Evolutionary conservation across 2,888 invertebrate species (phyloP).

Genomic region (Scrobipalpa costella): DNA sequence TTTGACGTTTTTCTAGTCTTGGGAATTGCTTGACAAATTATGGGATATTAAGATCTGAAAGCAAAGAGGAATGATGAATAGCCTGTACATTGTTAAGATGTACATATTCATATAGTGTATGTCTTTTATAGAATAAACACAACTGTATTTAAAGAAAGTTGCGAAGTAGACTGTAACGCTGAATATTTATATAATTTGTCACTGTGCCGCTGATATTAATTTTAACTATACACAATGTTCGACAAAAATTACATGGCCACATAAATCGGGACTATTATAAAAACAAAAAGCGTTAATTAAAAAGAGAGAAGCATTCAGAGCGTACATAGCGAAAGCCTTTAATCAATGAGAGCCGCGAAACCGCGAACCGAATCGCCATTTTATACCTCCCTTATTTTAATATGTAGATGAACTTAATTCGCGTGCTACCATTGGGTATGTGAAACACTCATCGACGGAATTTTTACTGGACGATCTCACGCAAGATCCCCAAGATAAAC

Average conservation of each 20-base stretch:
- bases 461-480: slow-evolving; percentile 65
- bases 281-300: slow-evolving; percentile 48
- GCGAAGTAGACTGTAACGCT: slow-evolving; percentile 13
- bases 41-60: too few relatives aligned
- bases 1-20: neutral
- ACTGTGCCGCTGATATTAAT: neutral
- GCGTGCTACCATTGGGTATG: slow-evolving; percentile 49
- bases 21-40: too few relatives aligned
- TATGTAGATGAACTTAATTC: slow-evolving; percentile 60
- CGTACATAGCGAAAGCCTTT: slow-evolving; percentile 54
- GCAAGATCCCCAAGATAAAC: slow-evolving; percentile 66
- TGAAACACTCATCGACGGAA: slow-evolving; percentile 60
- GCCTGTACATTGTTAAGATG: too few relatives aligned
- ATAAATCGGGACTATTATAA: slow-evolving; percentile 21
- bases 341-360: slow-evolving; percentile 54
- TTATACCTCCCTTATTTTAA: slow-evolving; percentile 47
- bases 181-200: neutral
- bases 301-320: slow-evolving; percentile 49
- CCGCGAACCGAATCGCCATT: slow-evolving; percentile 50
- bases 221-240: slow-evolving; percentile 4
- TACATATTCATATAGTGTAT: too few relatives aligned
- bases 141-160: neutral
- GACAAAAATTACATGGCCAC: slow-evolving; percentile 21
- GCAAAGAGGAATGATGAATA: too few relatives aligned
- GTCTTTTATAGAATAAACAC: too few relatives aligned